Conservation (phyloP, 2,797 vertebrate species). For the Astyanax mexicanus region DNA sequence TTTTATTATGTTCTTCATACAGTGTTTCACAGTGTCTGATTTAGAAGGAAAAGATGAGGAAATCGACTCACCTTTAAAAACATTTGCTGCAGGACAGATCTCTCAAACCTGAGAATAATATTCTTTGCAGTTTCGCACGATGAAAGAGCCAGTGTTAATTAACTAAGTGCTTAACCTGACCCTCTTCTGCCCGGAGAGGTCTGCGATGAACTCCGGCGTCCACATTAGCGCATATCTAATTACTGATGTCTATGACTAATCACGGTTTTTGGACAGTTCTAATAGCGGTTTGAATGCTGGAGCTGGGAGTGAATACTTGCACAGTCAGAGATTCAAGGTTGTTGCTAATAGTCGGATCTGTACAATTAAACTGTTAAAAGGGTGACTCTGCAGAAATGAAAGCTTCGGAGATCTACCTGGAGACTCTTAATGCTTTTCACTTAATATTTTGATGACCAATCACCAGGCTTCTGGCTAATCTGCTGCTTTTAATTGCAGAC, state of each 20-base stretch:
- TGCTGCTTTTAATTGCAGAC: too few relatives aligned
- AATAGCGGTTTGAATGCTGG: neutral
- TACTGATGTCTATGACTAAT: neutral
- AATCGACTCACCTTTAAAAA: neutral
- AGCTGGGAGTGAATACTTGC: neutral
- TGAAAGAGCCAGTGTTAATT: slow-evolving; percentile 3
- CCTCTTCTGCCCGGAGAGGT: neutral
- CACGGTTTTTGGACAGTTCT: slow-evolving; percentile 12
- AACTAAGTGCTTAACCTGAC: slow-evolving; percentile 5
- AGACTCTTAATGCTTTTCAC: too few relatives aligned
- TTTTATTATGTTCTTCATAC: too few relatives aligned
- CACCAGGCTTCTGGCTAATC: too few relatives aligned
- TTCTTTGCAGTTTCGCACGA: neutral
- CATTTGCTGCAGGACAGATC: neutral
- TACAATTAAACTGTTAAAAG: neutral
- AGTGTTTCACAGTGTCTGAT: too few relatives aligned
- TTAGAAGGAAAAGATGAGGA: too few relatives aligned
- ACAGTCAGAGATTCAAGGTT: neutral
- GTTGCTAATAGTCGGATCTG: neutral
- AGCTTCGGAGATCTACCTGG: too few relatives aligned
- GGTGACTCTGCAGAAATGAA: neutral
- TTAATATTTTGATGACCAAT: too few relatives aligned
- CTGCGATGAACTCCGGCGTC: slow-evolving; percentile 6
- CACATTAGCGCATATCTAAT: slow-evolving; percentile 8
- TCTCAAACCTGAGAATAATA: neutral